phyloP scores from a whole-genome alignment of 2,113 vertebrate genomes.

The Mus musculus region DNA sequence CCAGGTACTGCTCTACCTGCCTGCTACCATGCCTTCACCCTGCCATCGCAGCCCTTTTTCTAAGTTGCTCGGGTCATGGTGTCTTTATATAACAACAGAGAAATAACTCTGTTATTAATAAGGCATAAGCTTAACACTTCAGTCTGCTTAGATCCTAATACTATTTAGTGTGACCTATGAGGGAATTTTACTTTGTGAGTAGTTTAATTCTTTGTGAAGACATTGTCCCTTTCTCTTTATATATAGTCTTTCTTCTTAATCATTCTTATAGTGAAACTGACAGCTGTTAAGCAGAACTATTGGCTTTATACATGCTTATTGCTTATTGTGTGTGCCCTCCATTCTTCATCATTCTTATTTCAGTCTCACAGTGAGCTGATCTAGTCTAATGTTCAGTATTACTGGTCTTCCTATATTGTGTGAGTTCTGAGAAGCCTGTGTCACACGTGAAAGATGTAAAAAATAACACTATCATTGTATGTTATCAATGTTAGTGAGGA shows the following conservation, averaged over 20 bases:
- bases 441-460: background rate
- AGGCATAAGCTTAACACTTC: background rate
- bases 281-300: background rate
- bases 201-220: background rate
- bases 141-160: background rate
- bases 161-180: background rate
- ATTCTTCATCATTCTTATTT: background rate
- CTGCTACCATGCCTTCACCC: too few relatives aligned
- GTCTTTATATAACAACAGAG: background rate
- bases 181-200: constrained; percentile 21
- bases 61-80: background rate
- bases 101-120: too few relatives aligned
- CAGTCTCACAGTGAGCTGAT: background rate
- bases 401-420: background rate
- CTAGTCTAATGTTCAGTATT: background rate
- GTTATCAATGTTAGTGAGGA: constrained; percentile 11
- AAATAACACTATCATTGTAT: background rate
- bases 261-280: background rate
- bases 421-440: background rate
- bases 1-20: background rate
- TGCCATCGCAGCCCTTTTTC: background rate
- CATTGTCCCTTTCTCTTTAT: background rate
- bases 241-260: background rate
- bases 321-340: background rate
- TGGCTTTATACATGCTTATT: background rate